Base-by-base conservation (phyloP, 2,888 invertebrate genomes). In the Apamea sordens region DNA sequence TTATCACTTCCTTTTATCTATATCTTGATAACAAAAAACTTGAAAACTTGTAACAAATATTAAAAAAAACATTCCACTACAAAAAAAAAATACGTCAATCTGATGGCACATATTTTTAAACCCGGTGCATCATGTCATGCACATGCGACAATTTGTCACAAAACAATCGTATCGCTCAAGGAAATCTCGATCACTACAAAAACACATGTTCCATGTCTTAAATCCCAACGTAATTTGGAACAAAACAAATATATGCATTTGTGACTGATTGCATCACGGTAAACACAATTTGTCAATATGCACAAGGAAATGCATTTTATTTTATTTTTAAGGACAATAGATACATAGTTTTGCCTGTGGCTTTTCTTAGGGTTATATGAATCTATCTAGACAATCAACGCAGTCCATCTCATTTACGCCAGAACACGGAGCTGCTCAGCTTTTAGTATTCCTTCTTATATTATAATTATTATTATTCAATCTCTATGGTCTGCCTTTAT, bases 121-220 rank as follows among this genome's bases (percentile, higher is more conserved):
- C 15, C 5, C 44, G 15, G 72, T 81, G 77, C 85, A 85, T 64
- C 50, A 70, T 50, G n/a, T n/a, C n/a, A 44, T 81, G 67, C 61
- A n/a, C n/a, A n/a, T n/a, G n/a, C n/a, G n/a, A n/a, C n/a, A n/a
- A n/a, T n/a, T n/a, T n/a, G n/a, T n/a, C n/a, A n/a, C n/a, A n/a
- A n/a, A n/a, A n/a, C n/a, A n/a, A 32, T 32, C 32, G 32, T 68
- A 71, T 81, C 77, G 32, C 36, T 28, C 65, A 44, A 32, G 5
- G 13, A 73, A 61, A 82, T 83, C 50, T 69, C 7, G 59, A 80
- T 76, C 76, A 76, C 36, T n/a, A 44, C 59, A 50, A 65, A 75
- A 77, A 69, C 72, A 85, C 61, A 53, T 84, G 80, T 84, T 74
- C 47, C 8, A 7, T 36, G 47, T 67, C 41, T 13, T 63, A 41